Base-by-base conservation (phyloP, 2,797 vertebrate genomes). In the Falco concolor region DNA sequence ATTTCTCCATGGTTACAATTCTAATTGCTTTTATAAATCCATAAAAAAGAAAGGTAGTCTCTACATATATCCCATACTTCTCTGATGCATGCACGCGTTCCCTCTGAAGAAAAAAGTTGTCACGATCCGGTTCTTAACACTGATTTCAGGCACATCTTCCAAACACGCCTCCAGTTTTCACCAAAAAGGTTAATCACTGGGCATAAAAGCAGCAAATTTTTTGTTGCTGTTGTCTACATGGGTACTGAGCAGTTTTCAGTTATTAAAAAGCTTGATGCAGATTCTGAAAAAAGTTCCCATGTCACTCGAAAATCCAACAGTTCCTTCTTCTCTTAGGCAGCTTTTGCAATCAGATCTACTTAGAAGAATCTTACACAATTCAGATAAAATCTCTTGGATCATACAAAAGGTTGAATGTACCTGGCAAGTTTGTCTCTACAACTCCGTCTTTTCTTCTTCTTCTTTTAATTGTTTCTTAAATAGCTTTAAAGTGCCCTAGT, bases 101-200 rank as follows among this genome's bases (percentile, higher is more conserved):
- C 95, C 93, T 96, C 70, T 10, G 90, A 97, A 97, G 97, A 90
- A 90, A 96, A 96, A 96, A 92, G 67, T 96, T 85, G 17, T 95
- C 92, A 64, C 12, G 47, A 97, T 96, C 96, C 96, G 92, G 95
- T 89, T 96, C 84, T 93, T 96, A 98, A 98, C 94, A 98, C 97
- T 98, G 98, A 98, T 96, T 98, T 96, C 96, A 97, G 97, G 97
- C 95, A 97, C 93, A 94, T 94, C 84, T 97, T 97, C 95, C 95
- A 95, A 97, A 96, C 93, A 95, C 63, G 89, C 92, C 78, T 96
- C 95, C 94, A 87, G 90, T 97, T 94, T 90, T 89, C 21, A 4
- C 92, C 91, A 65, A 85, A 47, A 83, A 81, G 54, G 80, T 90
- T 85, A 77, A 93, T 89, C 83, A 85, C 86, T 64, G 86, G 91